phyloP scores from a whole-genome alignment of 2,797 vertebrate species.

The Leptatherina wallacei region DNA sequence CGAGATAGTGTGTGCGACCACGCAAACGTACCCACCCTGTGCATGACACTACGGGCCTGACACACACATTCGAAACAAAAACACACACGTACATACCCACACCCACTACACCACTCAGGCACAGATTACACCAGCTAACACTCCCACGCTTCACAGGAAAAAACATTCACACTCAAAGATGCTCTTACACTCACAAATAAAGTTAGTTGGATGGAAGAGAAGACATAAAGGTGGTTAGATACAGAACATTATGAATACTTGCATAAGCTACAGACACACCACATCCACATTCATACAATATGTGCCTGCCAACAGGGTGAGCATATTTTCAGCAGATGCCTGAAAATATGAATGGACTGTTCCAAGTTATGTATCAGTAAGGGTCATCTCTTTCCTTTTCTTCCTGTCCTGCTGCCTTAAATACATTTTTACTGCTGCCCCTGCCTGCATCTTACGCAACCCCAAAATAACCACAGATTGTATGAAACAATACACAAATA shows the following conservation, averaged over 20 bases:
- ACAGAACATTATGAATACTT: slow-evolving; percentile 35
- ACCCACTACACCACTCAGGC: slow-evolving; percentile 8
- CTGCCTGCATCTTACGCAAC: slow-evolving; percentile 49
- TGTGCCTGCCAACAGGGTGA: slow-evolving; percentile 64
- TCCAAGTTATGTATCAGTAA: slow-evolving; percentile 51
- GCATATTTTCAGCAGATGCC: slow-evolving; percentile 25
- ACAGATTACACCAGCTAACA: slow-evolving; percentile 16
- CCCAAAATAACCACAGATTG: slow-evolving; percentile 62
- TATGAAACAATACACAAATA: slow-evolving; percentile 73
- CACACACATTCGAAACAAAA: slow-evolving; percentile 20
- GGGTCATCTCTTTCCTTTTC: slow-evolving; percentile 59
- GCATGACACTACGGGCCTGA: slow-evolving; percentile 62
- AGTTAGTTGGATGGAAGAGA: slow-evolving; percentile 55
- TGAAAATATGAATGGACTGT: slow-evolving; percentile 52
- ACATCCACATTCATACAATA: slow-evolving; percentile 61
- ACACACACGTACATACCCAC: slow-evolving; percentile 19
- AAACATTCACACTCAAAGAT: slow-evolving; percentile 35
- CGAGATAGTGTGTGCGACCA: slow-evolving; percentile 63
- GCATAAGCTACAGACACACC: slow-evolving; percentile 13
- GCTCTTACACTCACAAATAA: slow-evolving; percentile 35
- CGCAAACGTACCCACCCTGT: slow-evolving; percentile 72
- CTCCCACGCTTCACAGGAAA: slow-evolving; percentile 51
- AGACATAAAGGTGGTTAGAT: slow-evolving; percentile 54
- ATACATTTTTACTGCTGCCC: slow-evolving; percentile 53
- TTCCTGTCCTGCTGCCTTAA: slow-evolving; percentile 56